Evolutionary conservation across 2,113 vertebrate genomes (phyloP), one percentile per base, ranked within the genome.

Genomic region (Scolopax mira): DNA sequence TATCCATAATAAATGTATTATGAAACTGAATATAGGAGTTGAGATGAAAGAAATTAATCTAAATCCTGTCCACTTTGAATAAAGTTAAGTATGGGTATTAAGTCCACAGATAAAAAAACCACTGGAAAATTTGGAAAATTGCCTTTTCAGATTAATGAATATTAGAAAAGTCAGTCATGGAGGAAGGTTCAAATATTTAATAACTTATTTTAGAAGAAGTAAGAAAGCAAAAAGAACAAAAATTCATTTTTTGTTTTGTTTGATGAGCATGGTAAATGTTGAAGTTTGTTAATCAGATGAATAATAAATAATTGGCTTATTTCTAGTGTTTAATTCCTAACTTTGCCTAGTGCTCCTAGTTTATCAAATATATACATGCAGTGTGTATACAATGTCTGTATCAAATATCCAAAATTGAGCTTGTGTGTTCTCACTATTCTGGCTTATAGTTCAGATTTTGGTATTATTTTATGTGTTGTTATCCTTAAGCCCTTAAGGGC

Each of bases 61-160:
- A 58, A 75, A 77, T 70, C 14, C 46, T 75, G 3, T 21, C 7
- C 22, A 18, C 22, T 48, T n/a, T 5, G 6, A 21, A 57, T 71
- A 49, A 44, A 13, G 3, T 23, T n/a, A 22, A 24, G 23, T 65
- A 24, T 0, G 0, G 11, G 1, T 39, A 9, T 70, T 85, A 31
- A 42, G 12, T 69, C 35, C 30, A 24, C 28, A 85, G 61, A 39
- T 51, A 30, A 52, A 5, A 5, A 62, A 77, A 67, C 9, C 10
- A 25, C 11, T 5, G 3, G 28, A 62, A 92, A 90, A 65, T 27
- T 44, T 52, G 30, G 27, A 41, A 62, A 54, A 52, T 54, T 80
- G 7, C 31, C 37, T 71, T 78, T 85, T 52, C 31, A 54, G 21
- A 74, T 82, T 51, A 85, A 15, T 54, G 18, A 84, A 44, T 41